These are phyloP conservation scores for Ranitomeya imitator DNA, from an alignment of 2,113 vertebrate genomes.

Conservation along the genomic window DNA sequence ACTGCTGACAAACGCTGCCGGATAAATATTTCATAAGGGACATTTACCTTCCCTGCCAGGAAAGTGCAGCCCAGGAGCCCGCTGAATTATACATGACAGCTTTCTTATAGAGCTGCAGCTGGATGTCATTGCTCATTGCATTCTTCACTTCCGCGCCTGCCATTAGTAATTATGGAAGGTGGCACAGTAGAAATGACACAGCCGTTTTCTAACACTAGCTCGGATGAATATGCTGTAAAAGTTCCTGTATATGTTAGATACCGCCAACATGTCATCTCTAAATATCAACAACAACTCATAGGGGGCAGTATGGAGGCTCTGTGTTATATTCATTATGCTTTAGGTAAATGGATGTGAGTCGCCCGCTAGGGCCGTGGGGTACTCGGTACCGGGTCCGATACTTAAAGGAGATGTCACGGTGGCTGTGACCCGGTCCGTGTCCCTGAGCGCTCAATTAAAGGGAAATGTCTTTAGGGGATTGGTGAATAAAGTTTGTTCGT, in stretches of 20 bases:
- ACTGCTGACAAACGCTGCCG: background rate
- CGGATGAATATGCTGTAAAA: background rate
- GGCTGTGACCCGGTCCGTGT: no score
- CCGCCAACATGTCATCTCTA: background rate
- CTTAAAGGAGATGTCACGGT: no score
- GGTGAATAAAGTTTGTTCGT: no score
- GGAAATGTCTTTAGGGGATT: no score
- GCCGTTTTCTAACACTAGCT: background rate
- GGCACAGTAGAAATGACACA: background rate
- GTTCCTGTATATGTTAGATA: background rate
- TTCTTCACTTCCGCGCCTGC: background rate
- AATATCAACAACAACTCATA: background rate
- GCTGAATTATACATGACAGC: conserved; percentile 41
- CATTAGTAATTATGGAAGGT: conserved; percentile 1
- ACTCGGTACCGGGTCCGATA: no score
- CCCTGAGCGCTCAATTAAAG: no score
- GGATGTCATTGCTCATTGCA: background rate
- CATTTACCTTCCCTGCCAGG: background rate
- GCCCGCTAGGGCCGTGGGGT: no score
- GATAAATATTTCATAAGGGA: conserved; percentile 44
- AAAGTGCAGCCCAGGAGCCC: background rate
- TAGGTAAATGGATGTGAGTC: no score
- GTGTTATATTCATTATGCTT: no score
- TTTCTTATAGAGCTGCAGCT: conserved; percentile 13
- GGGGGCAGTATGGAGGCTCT: background rate